Evolutionary conservation across 2,888 invertebrate species (phyloP).

Genomic region (Stenotaenia linearis): DNA sequence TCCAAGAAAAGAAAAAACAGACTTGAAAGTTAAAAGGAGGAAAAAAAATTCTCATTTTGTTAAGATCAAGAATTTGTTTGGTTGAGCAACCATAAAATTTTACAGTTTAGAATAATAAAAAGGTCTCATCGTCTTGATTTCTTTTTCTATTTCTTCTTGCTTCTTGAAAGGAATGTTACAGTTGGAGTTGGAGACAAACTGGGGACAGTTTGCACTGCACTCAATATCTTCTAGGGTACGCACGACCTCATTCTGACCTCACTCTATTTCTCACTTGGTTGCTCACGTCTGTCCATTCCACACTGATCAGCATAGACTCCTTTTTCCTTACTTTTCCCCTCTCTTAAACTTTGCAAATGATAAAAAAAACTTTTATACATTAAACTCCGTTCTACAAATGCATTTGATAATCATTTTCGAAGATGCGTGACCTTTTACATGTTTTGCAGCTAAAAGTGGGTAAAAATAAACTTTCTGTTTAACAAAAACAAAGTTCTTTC

Average conservation of each 20-base stretch:
- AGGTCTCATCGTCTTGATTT: neutral
- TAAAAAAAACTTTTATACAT: neutral
- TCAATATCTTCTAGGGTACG: slow-evolving; percentile 26
- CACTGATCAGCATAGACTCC: slow-evolving; percentile 11
- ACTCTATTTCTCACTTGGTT: slow-evolving; percentile 23
- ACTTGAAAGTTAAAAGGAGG: too few relatives aligned
- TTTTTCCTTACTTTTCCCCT: neutral
- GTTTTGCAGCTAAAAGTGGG: neutral
- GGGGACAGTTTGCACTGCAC: slow-evolving; percentile 26
- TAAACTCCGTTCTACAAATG: too few relatives aligned
- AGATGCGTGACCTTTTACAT: neutral
- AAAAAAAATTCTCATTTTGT: neutral
- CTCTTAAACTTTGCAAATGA: neutral
- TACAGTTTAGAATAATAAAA: slow-evolving; percentile 11
- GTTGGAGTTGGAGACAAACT: slow-evolving; percentile 12
- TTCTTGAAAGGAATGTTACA: neutral
- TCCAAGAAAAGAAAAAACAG: neutral
- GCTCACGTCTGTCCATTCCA: slow-evolving; percentile 20
- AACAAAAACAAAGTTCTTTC: neutral
- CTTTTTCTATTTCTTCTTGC: neutral
- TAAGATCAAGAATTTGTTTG: slow-evolving; percentile 5
- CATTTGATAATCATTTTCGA: too few relatives aligned
- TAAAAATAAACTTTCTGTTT: neutral
- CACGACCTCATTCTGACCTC: slow-evolving; percentile 20
- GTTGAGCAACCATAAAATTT: slow-evolving; percentile 3